phyloP scores from a whole-genome alignment of 2,113 vertebrate genomes.

The Microtus richardsoni region DNA sequence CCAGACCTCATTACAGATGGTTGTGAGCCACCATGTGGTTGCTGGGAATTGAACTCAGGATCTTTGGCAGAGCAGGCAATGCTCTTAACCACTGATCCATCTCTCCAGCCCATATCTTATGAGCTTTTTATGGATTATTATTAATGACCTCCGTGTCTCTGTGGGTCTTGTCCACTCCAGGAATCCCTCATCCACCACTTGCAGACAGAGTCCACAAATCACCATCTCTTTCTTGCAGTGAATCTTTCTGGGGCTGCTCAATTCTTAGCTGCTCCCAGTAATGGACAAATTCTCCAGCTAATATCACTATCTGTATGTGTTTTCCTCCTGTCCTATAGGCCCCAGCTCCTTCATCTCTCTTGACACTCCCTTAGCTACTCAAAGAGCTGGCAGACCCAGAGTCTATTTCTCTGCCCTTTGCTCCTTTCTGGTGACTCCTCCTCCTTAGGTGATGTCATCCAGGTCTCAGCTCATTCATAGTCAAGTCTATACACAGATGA shows the following conservation, averaged over 20 bases:
- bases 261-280: background rate
- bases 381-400: background rate
- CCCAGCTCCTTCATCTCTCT: background rate
- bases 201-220: background rate
- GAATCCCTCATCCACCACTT: background rate
- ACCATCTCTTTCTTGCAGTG: background rate
- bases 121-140: background rate
- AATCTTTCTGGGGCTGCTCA: background rate
- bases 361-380: background rate
- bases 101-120: background rate
- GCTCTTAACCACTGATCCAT: too few species aligned
- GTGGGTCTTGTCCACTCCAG: background rate
- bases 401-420: background rate
- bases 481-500: background rate
- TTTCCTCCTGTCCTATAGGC: background rate
- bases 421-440: background rate
- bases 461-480: background rate
- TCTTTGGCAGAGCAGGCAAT: too few species aligned
- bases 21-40: too few species aligned
- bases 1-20: too few species aligned
- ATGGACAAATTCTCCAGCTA: background rate
- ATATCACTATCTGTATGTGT: background rate
- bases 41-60: too few species aligned
- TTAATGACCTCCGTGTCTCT: background rate
- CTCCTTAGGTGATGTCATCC: background rate